Evolutionary conservation across 2,888 invertebrate species (phyloP), one percentile per base, ranked within the genome.

Genomic region (Agrenia bidenticulata): DNA sequence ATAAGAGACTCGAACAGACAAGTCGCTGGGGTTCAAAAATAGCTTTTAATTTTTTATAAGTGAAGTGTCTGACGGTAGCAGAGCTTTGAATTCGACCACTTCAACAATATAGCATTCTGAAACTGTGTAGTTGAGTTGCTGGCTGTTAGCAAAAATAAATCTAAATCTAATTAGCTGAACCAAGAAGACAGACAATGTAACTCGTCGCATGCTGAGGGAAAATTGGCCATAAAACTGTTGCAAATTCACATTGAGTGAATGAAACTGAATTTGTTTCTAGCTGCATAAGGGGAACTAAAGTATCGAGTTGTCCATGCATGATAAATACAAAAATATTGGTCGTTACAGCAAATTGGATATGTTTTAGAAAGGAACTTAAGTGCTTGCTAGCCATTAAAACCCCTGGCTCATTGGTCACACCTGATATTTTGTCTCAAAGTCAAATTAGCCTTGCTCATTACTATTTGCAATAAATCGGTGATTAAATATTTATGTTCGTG

Each of bases 381-480:
- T 32, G 32, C 32, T 32, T 4, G 32, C 11, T 4, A 32, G 32
- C 32, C 32, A 7, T 32, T 32, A 32, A 32, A 54, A 54, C 24
- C 17, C 27, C 32, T 24, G 19, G 37, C 27, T 57, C 23, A 57
- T 41, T 57, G 56, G 56, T 57, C 56, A 57, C 41, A 41, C 41
- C 56, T 57, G 56, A 57, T 57, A 57, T 37, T 57, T 19, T 37
- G 27, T n/a, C 39, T 21, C 56, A 15, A 27, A 57, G 39, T 13
- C 56, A 57, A 57, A 57, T 57, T 57, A 57, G 37, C 41, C 37
- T 57, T 37, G 56, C 55, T 55, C 55, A 55, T 57, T 41, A 57
- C 56, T 45, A 41, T 41, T 57, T 41, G 39, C 41, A 39, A 21
- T 39, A 21, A 41, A 57, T 37, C 21, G 24, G 41, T 21, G 11